These are phyloP conservation scores for Manis pentadactyla DNA, from an alignment of 2,797 vertebrate species.

Conservation along the genomic window DNA sequence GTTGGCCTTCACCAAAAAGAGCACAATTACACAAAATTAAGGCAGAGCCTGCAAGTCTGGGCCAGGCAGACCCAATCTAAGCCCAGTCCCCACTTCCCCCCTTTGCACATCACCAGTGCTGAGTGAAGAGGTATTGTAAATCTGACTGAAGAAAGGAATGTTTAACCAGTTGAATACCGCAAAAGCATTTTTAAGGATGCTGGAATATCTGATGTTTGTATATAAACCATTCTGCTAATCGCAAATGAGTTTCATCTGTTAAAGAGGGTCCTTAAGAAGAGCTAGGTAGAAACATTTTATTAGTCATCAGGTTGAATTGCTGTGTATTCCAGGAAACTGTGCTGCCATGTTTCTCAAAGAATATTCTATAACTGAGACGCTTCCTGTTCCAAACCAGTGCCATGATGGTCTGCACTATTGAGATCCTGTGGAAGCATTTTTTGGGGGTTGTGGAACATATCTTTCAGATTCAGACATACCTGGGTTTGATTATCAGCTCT, in stretches of 20 bases:
- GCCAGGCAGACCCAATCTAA: neutral
- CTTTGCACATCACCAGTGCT: too few relatives aligned
- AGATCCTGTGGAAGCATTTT: neutral
- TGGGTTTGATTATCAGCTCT: neutral
- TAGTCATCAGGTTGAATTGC: neutral
- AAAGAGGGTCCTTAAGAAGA: constrained; percentile 7
- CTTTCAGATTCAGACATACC: neutral
- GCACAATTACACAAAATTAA: constrained; percentile 50
- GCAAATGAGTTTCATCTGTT: constrained; percentile 11
- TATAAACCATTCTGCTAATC: constrained; percentile 51
- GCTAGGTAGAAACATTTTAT: neutral
- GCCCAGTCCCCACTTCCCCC: neutral
- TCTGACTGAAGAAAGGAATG: neutral
- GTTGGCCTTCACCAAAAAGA: constrained; percentile 39
- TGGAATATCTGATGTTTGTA: constrained; percentile 13
- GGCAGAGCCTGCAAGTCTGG: constrained; percentile 38
- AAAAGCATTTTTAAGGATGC: constrained; percentile 37
- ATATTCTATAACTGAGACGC: neutral
- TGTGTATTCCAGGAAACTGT: neutral
- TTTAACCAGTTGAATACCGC: neutral
- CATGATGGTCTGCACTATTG: fast-evolving
- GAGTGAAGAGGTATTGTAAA: neutral
- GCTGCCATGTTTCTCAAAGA: neutral
- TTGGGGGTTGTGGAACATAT: neutral
- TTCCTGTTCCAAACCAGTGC: neutral